Conservation (phyloP, 2,113 vertebrate species). For the Psettodes erumei region DNA sequence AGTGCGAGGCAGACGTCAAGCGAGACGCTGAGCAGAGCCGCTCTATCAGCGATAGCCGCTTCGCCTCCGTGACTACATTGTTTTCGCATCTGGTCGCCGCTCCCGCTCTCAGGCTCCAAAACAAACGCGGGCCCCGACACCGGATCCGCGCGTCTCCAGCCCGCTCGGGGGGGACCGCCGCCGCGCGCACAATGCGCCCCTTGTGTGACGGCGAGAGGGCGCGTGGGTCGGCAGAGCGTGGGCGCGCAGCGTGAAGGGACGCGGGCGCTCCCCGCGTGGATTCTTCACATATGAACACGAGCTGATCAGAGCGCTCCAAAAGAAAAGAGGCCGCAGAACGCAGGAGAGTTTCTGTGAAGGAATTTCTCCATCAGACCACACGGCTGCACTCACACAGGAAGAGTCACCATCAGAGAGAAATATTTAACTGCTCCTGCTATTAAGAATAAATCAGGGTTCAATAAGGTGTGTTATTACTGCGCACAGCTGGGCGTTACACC, state of each 20-base stretch:
- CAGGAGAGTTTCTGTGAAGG: too few relatives aligned
- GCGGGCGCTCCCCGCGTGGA: slow-evolving; percentile 49
- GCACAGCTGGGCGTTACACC: not conserved
- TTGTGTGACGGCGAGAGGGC: slow-evolving; percentile 24
- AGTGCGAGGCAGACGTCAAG: slow-evolving; percentile 63
- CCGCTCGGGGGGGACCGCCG: too few relatives aligned
- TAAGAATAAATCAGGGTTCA: slow-evolving; percentile 47
- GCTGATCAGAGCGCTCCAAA: slow-evolving; percentile 27
- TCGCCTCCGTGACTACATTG: slow-evolving; percentile 57
- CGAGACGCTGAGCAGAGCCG: slow-evolving; percentile 65
- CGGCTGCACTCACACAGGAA: not conserved
- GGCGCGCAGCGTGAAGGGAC: slow-evolving; percentile 45
- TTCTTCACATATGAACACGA: slow-evolving; percentile 32
- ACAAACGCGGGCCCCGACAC: slow-evolving; percentile 65
- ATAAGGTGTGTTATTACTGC: slow-evolving; percentile 9
- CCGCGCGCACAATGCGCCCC: too few relatives aligned
- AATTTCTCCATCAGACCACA: slow-evolving; percentile 22
- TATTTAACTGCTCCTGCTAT: too few relatives aligned
- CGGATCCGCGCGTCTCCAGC: slow-evolving; percentile 34
- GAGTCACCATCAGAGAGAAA: slow-evolving; percentile 13
- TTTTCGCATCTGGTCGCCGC: slow-evolving; percentile 68
- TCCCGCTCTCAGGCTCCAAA: slow-evolving; percentile 65
- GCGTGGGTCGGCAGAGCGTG: slow-evolving; percentile 31
- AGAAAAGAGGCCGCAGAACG: too few relatives aligned
- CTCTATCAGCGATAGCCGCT: slow-evolving; percentile 54